These are phyloP conservation scores for Gastrophryne carolinensis DNA, from an alignment of 2,797 vertebrate genomes.

Conservation along the genomic window DNA sequence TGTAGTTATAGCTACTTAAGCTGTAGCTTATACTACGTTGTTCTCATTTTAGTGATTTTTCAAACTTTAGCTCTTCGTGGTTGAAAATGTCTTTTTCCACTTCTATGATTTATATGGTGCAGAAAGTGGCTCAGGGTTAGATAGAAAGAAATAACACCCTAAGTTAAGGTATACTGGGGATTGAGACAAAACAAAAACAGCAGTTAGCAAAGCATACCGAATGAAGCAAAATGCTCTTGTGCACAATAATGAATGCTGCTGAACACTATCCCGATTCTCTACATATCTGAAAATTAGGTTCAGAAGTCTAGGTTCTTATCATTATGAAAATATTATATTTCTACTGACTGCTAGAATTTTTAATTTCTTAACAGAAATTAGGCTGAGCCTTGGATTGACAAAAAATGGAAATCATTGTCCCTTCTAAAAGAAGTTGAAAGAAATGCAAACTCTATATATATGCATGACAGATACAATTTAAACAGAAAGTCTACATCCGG, in stretches of 20 bases:
- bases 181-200: slow-evolving; percentile 19
- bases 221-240: slow-evolving; percentile 10
- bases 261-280: no score
- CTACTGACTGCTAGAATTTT: background rate
- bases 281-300: no score
- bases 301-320: background rate
- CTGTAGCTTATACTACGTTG: slow-evolving; percentile 8
- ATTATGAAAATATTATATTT: background rate
- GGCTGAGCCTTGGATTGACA: background rate
- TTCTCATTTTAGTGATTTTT: slow-evolving; percentile 19
- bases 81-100: slow-evolving; percentile 6
- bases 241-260: slow-evolving; percentile 14
- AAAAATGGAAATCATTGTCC: background rate
- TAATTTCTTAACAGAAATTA: slow-evolving; percentile 5
- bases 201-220: slow-evolving; percentile 16
- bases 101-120: slow-evolving; percentile 12
- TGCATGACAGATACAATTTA: slow-evolving; percentile 33
- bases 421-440: slow-evolving; percentile 3
- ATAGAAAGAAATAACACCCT: slow-evolving; percentile 10
- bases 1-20: background rate
- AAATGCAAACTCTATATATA: slow-evolving; percentile 18
- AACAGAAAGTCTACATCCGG: no score
- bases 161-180: slow-evolving; percentile 16
- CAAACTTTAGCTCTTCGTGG: background rate
- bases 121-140: background rate